Conservation (phyloP, 2,888 invertebrate species). For the Danaus chrysippus region DNA sequence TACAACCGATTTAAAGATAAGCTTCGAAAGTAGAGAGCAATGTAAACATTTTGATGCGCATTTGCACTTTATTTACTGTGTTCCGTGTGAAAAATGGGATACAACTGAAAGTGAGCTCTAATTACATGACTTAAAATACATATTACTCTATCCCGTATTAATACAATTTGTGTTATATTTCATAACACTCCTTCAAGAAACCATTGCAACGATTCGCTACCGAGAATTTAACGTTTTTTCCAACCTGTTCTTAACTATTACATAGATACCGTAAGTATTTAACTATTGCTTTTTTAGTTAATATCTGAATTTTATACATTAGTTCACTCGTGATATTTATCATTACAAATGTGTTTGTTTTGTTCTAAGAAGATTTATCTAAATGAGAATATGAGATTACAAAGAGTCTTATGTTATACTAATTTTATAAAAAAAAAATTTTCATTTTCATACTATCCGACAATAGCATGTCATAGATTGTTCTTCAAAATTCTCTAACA, state of each 20-base stretch:
- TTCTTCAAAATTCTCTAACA: too few species aligned
- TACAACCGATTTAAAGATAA: constrained; percentile 43
- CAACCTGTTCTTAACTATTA: constrained; percentile 6
- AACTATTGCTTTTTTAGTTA: not conserved
- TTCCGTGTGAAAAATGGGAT: constrained; percentile 4
- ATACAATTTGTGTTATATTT: constrained; percentile 24
- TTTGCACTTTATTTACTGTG: constrained; percentile 36
- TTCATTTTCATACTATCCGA: too few species aligned
- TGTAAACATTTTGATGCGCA: constrained; percentile 37
- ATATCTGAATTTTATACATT: not conserved
- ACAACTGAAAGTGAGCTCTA: constrained; percentile 33
- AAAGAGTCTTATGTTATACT: too few species aligned
- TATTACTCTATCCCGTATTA: not conserved
- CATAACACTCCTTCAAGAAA: constrained; percentile 18
- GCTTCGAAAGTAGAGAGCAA: constrained; percentile 35
- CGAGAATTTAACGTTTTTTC: constrained; percentile 15
- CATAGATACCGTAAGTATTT: not conserved
- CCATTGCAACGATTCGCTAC: constrained; percentile 19
- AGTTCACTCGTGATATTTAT: too few species aligned
- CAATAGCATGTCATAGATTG: too few species aligned
- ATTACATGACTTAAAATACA: constrained; percentile 7
- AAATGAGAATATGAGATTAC: too few species aligned
- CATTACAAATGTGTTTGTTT: too few species aligned
- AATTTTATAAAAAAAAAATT: too few species aligned
- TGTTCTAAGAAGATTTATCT: too few species aligned